Evolutionary conservation across 2,797 vertebrate genomes (phyloP).

Genomic region (Anomalospiza imberbis): DNA sequence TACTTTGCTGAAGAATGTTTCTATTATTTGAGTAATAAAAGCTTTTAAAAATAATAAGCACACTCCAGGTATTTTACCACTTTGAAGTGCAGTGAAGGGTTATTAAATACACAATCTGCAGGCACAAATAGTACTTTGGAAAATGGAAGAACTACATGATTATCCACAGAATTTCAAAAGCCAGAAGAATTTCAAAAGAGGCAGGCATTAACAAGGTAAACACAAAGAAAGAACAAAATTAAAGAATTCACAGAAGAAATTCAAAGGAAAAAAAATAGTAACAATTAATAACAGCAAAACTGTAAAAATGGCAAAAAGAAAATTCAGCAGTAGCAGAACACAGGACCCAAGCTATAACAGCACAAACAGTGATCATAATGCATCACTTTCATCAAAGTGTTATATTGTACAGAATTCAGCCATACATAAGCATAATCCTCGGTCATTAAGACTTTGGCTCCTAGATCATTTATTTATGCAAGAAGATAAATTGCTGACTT

Average conservation of each 20-base stretch:
- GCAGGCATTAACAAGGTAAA: neutral
- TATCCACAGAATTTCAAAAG: neutral
- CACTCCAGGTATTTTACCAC: neutral
- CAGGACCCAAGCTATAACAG: neutral
- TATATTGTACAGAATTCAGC: neutral
- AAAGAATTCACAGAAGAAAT: neutral
- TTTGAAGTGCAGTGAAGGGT: neutral
- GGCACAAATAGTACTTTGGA: neutral
- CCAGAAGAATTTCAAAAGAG: neutral
- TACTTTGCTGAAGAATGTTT: neutral
- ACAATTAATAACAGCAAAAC: neutral
- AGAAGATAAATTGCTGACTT: slow-evolving; percentile 35
- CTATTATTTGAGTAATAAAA: neutral
- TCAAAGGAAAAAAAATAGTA: neutral
- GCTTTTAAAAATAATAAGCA: neutral
- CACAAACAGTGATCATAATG: neutral
- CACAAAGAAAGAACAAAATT: neutral
- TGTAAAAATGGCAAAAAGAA: neutral
- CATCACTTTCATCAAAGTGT: neutral
- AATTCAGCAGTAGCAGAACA: neutral
- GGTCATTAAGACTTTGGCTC: neutral
- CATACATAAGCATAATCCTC: neutral
- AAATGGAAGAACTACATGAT: neutral
- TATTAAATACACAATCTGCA: neutral
- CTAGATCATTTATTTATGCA: neutral